Base-by-base conservation (phyloP, 1,140 invertebrate genomes). In the Zophobas atratus region DNA sequence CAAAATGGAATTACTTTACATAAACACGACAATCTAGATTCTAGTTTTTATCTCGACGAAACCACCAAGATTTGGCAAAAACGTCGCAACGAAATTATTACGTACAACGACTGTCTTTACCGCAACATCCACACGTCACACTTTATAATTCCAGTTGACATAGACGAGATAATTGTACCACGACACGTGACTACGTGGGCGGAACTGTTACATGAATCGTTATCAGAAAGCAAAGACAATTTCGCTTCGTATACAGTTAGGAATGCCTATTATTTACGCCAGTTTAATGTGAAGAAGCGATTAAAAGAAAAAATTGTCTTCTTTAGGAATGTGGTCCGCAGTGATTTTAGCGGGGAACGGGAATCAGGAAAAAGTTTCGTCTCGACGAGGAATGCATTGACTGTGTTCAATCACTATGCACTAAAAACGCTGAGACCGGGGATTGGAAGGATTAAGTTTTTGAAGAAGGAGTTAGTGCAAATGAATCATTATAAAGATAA, bases 71-170 rank as follows among this genome's bases (percentile, higher is more conserved):
- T 92, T 6, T 93, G 92, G 91, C 92, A 93, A 79, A 90, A 92
- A 78, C 87, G 93, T 76, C 87, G 92, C 78, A 89, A 93, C 86
- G 93, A 94, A 84, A 85, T 94, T 43, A 87, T 94, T 72, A 90
- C 93, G 0, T 94, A 94, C 83, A 94, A 94, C 84, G 93, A 94
- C 78, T 93, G 92, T 77, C 90, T 94, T 57, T 94, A 94, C 83
- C 90, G 91, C 81, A 93, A 92, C 85, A 84, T 93, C 38, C 83
- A 89, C 74, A 88, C 87, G 63, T 91, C 91, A 1, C 86, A 91
- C 79, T 94, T 88, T 85, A 88, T 94, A 8, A 83, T 94, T 4
- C 92, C 93, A 4, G 86, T 94, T 77, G 93, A 94, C 83, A 87
- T 93, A 36, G 93, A 94, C 84, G 93, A 94, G 86, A 87, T 93